Conservation (phyloP, 1,140 invertebrate species). For the Drepana arcuata region DNA sequence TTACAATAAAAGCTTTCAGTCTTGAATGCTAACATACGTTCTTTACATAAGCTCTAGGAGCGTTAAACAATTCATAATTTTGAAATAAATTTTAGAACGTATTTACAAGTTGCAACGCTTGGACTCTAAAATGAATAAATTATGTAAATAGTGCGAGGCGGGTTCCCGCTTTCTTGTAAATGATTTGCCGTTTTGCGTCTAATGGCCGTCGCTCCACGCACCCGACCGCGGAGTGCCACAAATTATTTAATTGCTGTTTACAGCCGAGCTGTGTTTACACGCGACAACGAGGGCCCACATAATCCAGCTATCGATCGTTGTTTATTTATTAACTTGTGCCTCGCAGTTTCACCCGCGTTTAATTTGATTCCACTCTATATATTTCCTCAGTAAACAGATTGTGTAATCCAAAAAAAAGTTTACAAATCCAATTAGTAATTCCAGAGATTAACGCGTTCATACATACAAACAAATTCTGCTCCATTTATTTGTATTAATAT, state of each 20-base stretch:
- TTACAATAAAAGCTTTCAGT: no score
- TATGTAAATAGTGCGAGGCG: slow-evolving; percentile 64
- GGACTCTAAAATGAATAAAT: slow-evolving; percentile 48
- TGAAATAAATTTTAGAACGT: not conserved
- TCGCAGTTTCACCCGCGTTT: not conserved
- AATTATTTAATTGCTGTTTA: slow-evolving; percentile 65
- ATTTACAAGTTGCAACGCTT: slow-evolving; percentile 34
- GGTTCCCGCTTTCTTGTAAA: slow-evolving; percentile 68
- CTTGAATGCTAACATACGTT: no score
- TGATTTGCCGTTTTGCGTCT: slow-evolving; percentile 63
- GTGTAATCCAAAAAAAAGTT: no score
- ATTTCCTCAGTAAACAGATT: no score
- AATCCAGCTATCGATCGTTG: slow-evolving; percentile 8
- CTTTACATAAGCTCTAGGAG: no score
- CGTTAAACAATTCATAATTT: no score
- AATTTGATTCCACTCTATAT: no score
- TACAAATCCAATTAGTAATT: slow-evolving; percentile 13
- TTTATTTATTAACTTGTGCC: no score
- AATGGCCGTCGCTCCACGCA: slow-evolving; percentile 47
- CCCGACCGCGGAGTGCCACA: slow-evolving; percentile 40
- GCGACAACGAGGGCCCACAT: slow-evolving; percentile 21
- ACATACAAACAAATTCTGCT: no score
- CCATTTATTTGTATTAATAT: no score
- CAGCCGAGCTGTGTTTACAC: slow-evolving; percentile 32
- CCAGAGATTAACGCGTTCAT: slow-evolving; percentile 9